Evolutionary conservation across 2,888 invertebrate species (phyloP).

Genomic region (Pherbina coryleti): DNA sequence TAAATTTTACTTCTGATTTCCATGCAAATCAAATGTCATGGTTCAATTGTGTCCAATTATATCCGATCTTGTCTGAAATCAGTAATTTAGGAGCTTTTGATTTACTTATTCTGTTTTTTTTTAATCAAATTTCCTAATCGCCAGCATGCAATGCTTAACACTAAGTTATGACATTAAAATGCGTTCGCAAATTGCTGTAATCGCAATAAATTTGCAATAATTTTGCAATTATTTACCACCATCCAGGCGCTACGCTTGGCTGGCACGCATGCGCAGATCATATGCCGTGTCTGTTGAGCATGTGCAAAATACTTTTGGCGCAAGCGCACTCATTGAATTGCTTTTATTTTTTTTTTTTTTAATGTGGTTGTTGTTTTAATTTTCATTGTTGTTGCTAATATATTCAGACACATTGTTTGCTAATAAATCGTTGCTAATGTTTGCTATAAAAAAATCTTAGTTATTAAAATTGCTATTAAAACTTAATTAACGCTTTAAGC

Average conservation of each 20-base stretch:
- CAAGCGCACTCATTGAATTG: not conserved
- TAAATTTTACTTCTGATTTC: too few relatives aligned
- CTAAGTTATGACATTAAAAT: conserved; percentile 1
- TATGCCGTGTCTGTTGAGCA: not conserved
- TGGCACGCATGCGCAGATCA: not conserved
- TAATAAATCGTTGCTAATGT: not conserved
- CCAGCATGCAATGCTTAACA: not conserved
- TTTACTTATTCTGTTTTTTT: not conserved
- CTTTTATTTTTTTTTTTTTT: not conserved
- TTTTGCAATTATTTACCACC: conserved; percentile 8
- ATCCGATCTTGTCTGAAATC: too few relatives aligned
- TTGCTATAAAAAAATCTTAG: not conserved
- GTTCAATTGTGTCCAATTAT: too few relatives aligned
- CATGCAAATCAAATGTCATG: too few relatives aligned
- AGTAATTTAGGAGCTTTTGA: too few relatives aligned
- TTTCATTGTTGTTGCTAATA: not conserved
- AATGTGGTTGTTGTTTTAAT: too few relatives aligned
- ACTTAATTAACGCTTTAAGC: too few relatives aligned
- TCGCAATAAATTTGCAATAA: conserved; percentile 3
- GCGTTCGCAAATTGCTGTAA: conserved; percentile 18
- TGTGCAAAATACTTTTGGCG: not conserved
- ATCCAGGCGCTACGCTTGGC: too few relatives aligned
- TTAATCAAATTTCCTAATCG: not conserved
- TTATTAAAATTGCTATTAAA: too few relatives aligned
- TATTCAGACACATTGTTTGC: not conserved